Base-by-base conservation (phyloP, 2,797 vertebrate genomes). In the Poecilia picta region DNA sequence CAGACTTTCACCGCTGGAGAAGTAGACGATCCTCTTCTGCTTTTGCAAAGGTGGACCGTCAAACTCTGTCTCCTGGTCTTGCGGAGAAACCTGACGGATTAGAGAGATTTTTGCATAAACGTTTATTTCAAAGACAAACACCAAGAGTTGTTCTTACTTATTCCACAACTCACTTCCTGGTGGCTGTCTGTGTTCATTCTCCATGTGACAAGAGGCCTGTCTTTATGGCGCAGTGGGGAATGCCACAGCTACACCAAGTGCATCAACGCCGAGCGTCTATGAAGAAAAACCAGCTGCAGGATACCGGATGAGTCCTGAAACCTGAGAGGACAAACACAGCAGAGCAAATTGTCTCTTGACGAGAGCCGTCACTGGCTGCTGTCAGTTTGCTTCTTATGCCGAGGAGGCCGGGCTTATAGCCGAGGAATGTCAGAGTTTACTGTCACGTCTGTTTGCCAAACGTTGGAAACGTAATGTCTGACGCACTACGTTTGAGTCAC, bases 1-100 rank as follows among this genome's bases (percentile, higher is more conserved):
- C 86, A 96, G 83, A 47, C 88, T 94, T 81, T 97, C 96, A 55
- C 96, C 95, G 11, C 89, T 96, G 62, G 90, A 89, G 87, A 97
- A 97, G 83, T 96, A 82, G 82, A 97, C 93, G 28, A 96, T 75
- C 81, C 84, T 96, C 79, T 76, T 93, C 79, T 88, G 74, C 77
- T 45, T 80, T n/a, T 87, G 53, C 20, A 20, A 71, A 2, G 66
- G 49, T n/a, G 74, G 23, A 49, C 41, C 62, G 0, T 81, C 84
- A 57, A 83, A 86, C 62, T 77, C 36, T 7, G 86, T 88, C 45
- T 91, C 90, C 49, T 90, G 78, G 74, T 57, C 13, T 64, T 75
- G 73, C 25, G 8, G 20, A 55, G 72, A 64, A 28, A 13, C 73
- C 91, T 91, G 77, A 76, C 39, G 81, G 12, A 73, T 76, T 0